Evolutionary conservation across 2,888 invertebrate species (phyloP).

Genomic region (Agapostemon virescens): DNA sequence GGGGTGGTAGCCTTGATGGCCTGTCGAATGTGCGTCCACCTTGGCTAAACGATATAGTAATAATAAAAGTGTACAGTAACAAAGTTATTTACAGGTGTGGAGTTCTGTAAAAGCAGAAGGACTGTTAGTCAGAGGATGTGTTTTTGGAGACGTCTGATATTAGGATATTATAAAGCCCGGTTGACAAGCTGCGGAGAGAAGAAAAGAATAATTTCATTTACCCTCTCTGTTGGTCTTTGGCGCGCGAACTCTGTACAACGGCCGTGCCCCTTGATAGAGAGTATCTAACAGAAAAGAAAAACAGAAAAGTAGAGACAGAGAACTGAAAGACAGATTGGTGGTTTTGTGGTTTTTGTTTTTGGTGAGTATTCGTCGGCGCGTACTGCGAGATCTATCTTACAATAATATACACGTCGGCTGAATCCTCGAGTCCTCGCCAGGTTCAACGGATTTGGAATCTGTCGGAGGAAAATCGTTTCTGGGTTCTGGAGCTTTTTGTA

Average conservation of each 20-base stretch:
- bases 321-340: conserved; percentile 45
- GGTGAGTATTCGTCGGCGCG: conserved; percentile 28
- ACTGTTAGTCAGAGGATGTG: conserved; percentile 34
- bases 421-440: conserved; percentile 26
- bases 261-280: conserved; percentile 81
- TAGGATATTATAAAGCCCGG: conserved; percentile 41
- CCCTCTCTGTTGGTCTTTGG: conserved; percentile 83
- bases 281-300: conserved; percentile 80
- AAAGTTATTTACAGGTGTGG: conserved; percentile 51
- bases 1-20: not conserved
- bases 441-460: conserved; percentile 31
- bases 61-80: not conserved
- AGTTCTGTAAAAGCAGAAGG: conserved; percentile 44
- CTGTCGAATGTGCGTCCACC: conserved; percentile 16
- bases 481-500: conserved; percentile 3
- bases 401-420: conserved; percentile 47
- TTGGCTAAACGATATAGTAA: conserved; percentile 9
- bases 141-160: conserved; percentile 37
- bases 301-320: conserved; percentile 63
- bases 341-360: no score
- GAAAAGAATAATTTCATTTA: conserved; percentile 76
- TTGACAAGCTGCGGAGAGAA: conserved; percentile 45
- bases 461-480: conserved; percentile 23
- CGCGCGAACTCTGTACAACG: conserved; percentile 80
- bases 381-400: conserved; percentile 58